These are phyloP conservation scores for Columba guinea DNA, from an alignment of 2,797 vertebrate species.

Conservation along the genomic window DNA sequence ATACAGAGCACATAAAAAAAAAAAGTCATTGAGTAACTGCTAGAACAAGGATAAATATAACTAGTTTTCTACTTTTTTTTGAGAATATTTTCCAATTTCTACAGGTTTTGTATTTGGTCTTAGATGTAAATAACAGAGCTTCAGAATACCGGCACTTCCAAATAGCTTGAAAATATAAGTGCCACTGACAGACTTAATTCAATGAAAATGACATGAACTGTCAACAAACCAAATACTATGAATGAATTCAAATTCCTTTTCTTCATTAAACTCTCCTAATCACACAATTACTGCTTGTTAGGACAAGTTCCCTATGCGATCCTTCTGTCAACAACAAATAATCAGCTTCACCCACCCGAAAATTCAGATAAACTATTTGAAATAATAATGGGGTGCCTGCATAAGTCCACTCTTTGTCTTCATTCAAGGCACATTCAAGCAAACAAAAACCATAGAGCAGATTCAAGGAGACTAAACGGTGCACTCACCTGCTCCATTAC, in stretches of 20 bases:
- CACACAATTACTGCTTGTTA: constrained; percentile 74
- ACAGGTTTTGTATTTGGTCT: not conserved
- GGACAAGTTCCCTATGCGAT: constrained; percentile 57
- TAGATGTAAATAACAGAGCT: constrained; percentile 27
- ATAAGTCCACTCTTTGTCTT: constrained; percentile 58
- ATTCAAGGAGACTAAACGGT: not conserved
- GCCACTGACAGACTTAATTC: constrained; percentile 59
- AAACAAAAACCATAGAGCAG: not conserved
- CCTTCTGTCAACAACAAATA: constrained; percentile 75
- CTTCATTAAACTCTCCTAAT: constrained; percentile 69
- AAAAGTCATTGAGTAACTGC: not conserved
- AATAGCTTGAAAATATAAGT: constrained; percentile 54
- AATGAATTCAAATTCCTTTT: constrained; percentile 65
- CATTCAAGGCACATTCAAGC: not conserved
- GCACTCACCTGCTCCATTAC: not conserved
- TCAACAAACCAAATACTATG: constrained; percentile 53
- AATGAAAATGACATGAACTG: constrained; percentile 66
- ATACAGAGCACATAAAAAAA: not conserved
- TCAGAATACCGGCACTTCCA: constrained; percentile 41
- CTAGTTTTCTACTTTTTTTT: not conserved
- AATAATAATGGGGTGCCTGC: not conserved
- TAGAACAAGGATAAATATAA: not conserved
- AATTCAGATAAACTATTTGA: constrained; percentile 29
- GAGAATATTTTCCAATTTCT: not conserved
- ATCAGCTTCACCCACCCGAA: constrained; percentile 73